Evolutionary conservation across 2,797 vertebrate species (phyloP), one percentile per base, ranked within the genome.

Genomic region (Limosa lapponica): DNA sequence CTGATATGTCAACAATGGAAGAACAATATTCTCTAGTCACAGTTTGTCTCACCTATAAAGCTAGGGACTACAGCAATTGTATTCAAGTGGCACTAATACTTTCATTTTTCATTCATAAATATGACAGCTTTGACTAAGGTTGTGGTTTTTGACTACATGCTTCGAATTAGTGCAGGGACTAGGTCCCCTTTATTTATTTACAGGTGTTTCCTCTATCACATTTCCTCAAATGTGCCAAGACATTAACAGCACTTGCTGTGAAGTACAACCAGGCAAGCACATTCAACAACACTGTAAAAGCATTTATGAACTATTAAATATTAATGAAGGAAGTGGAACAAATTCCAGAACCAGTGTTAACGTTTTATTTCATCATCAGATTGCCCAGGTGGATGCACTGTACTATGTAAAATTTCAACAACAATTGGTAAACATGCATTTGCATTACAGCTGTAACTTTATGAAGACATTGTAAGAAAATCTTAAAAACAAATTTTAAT

Each of bases 21-120:
- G 77, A 95, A 90, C 75, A 88, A 88, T 82, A 83, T 66, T 86
- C 82, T 86, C 85, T 64, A 88, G 69, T 70, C 80, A 94, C 69
- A 72, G 57, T 79, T n/a, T 86, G 48, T 39, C 66, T 91, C 66
- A 48, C 67, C 54, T 79, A 41, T 79, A 91, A 79, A 90, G n/a
- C 46, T 39, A 19, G 37, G 54, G 37, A 91, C 89, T 8, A 65
- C 46, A 88, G 66, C 66, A 87, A 64, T 36, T 44, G 19, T 32
- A 59, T 72, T 73, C 69, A 83, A 91, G 61, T 67, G 71, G 49
- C 69, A 89, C 52, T 46, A 95, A 93, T 46, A 20, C 65, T 44
- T 90, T 28, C 16, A 16, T 72, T 94, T 82, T 58, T 81, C 43
- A 75, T 69, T 72, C 51, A 72, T 27, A 82, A 77, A 83, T 61